phyloP scores from a whole-genome alignment of 2,113 vertebrate species.

The Bambusicola thoracicus region DNA sequence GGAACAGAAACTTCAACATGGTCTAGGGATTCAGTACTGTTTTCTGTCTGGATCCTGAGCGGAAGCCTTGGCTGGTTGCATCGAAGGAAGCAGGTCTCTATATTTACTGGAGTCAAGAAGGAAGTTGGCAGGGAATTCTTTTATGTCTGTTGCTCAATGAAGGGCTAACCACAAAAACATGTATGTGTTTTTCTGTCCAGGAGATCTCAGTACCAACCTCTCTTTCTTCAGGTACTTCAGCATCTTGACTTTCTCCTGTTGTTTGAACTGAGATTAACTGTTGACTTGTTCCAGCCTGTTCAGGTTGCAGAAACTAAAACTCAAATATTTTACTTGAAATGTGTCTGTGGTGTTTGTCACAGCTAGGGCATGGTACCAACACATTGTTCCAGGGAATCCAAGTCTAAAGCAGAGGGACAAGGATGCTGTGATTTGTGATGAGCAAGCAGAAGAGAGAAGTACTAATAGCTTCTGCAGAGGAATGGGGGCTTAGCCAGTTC shows the following conservation, averaged over 20 bases:
- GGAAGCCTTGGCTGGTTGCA: not conserved
- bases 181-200: not conserved
- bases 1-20: not conserved
- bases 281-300: not conserved
- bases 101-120: not conserved
- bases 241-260: not conserved
- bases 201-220: not conserved
- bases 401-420: not conserved
- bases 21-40: not conserved
- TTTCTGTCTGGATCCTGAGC: not conserved
- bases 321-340: not conserved
- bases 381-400: not conserved
- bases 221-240: not conserved
- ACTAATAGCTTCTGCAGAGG: not conserved
- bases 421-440: not conserved
- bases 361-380: not conserved
- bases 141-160: not conserved
- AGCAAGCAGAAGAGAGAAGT: not conserved
- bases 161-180: conserved; percentile 11
- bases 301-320: not conserved
- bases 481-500: not conserved
- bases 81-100: not conserved
- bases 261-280: not conserved
- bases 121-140: conserved; percentile 2
- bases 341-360: not conserved